These are phyloP conservation scores for Dione juno DNA, from an alignment of 2,888 invertebrate species.

Conservation along the genomic window DNA sequence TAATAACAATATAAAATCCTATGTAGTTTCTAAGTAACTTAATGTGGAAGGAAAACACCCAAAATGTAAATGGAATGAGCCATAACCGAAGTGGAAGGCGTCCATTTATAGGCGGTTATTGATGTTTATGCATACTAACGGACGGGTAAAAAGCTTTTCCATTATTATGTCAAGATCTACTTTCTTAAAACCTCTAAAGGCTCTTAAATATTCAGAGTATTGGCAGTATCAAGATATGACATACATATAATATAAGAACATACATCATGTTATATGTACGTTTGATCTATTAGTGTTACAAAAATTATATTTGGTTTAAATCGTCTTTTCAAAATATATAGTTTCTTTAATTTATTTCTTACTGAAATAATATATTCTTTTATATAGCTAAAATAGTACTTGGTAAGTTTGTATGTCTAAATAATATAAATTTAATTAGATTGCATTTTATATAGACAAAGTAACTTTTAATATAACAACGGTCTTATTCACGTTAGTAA, in stretches of 20 bases:
- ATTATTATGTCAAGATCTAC: constrained; percentile 45
- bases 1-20: constrained; percentile 8
- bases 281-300: background rate
- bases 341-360: too few relatives aligned
- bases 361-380: too few relatives aligned
- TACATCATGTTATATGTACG: background rate
- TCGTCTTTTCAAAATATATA: background rate
- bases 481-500: too few relatives aligned
- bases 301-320: background rate
- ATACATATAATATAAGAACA: background rate
- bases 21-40: constrained; percentile 20
- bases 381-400: too few relatives aligned
- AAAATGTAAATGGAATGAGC: constrained; percentile 45
- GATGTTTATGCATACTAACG: constrained; percentile 49
- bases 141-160: constrained; percentile 50
- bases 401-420: too few relatives aligned
- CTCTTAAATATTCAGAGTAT: constrained; percentile 29
- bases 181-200: constrained; percentile 41
- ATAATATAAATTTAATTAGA: too few relatives aligned
- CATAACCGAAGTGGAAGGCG: constrained; percentile 42
- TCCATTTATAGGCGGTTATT: constrained; percentile 45
- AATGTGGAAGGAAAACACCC: constrained; percentile 36
- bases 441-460: too few relatives aligned
- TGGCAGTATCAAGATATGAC: constrained; percentile 13
- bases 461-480: too few relatives aligned